A percentile compares a stretch with the other conserved stretches of the same genome.
Evolutionary conservation across 2,888 invertebrate species (phyloP).

Genomic region (Luperina nickerlii): DNA sequence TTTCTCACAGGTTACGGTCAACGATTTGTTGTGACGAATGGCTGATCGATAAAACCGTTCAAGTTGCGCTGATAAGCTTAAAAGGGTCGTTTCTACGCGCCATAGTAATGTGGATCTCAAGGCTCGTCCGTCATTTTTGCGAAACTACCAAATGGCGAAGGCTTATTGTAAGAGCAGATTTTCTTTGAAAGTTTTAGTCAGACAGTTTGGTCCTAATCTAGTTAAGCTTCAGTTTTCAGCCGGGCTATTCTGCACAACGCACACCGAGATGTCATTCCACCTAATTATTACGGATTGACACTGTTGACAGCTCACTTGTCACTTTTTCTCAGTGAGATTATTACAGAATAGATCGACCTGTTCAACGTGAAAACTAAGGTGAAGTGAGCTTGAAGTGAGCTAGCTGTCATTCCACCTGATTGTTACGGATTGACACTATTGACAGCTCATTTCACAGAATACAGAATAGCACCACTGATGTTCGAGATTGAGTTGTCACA

Average conservation of each 20-base stretch:
- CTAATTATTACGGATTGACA: neutral
- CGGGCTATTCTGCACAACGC: neutral
- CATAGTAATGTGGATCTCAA: slow-evolving; percentile 39
- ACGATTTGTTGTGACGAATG: slow-evolving; percentile 63
- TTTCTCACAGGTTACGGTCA: slow-evolving; percentile 55
- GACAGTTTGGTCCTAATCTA: slow-evolving; percentile 23
- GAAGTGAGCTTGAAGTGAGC: too few relatives aligned
- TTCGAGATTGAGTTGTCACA: neutral
- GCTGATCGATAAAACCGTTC: slow-evolving; percentile 58
- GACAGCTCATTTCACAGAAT: neutral
- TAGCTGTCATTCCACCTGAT: too few relatives aligned
- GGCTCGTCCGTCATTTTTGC: slow-evolving; percentile 54
- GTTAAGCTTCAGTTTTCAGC: neutral
- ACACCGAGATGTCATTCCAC: neutral
- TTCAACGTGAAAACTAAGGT: neutral
- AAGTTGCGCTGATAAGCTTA: slow-evolving; percentile 57
- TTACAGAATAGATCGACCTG: neutral
- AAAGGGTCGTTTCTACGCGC: slow-evolving; percentile 56
- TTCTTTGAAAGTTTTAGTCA: slow-evolving; percentile 10
- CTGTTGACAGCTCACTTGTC: neutral
- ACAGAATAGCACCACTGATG: neutral
- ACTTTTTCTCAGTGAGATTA: neutral
- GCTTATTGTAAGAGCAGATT: neutral
- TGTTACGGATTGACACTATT: too few relatives aligned
- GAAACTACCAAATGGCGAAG: slow-evolving; percentile 33